A percentile compares a stretch with the other conserved stretches of the same genome.
phyloP scores from a whole-genome alignment of 1,140 invertebrate genomes.

The Cotesia glomerata region DNA sequence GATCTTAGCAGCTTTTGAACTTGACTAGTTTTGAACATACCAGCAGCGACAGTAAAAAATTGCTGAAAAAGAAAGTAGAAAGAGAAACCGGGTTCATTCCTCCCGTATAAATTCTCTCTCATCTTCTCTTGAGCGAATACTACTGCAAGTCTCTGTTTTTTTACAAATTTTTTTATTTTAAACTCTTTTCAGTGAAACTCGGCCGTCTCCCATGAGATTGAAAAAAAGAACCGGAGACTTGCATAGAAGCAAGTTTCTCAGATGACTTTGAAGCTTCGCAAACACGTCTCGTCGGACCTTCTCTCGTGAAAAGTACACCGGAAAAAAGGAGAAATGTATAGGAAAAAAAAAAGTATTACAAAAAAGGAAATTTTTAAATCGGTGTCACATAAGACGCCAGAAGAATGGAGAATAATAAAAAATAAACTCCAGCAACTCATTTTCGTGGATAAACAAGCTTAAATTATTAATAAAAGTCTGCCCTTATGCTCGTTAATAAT shows the following conservation, averaged over 20 bases:
- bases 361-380: not conserved
- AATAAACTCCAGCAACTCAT: too few species aligned
- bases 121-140: too few species aligned
- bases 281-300: not conserved
- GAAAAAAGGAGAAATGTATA: not conserved
- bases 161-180: not conserved
- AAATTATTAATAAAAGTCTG: too few species aligned
- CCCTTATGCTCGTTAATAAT: too few species aligned
- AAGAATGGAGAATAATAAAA: too few species aligned
- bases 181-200: slow-evolving; percentile 1
- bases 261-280: slow-evolving; percentile 14
- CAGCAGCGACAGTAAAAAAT: not conserved
- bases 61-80: not conserved
- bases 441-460: too few species aligned
- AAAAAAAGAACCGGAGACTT: not conserved
- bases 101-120: too few species aligned
- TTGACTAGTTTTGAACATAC: not conserved
- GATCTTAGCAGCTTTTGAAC: too few species aligned
- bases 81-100: too few species aligned
- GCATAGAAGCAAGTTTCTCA: not conserved
- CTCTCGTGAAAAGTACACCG: not conserved
- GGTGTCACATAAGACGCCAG: not conserved
- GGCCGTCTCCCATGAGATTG: slow-evolving; percentile 7
- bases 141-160: not conserved
- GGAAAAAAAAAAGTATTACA: too few species aligned